A percentile compares a stretch with the other conserved stretches of the same genome.
phyloP scores from a whole-genome alignment of 2,797 vertebrate genomes.

The Chiroxiphia lanceolata region DNA sequence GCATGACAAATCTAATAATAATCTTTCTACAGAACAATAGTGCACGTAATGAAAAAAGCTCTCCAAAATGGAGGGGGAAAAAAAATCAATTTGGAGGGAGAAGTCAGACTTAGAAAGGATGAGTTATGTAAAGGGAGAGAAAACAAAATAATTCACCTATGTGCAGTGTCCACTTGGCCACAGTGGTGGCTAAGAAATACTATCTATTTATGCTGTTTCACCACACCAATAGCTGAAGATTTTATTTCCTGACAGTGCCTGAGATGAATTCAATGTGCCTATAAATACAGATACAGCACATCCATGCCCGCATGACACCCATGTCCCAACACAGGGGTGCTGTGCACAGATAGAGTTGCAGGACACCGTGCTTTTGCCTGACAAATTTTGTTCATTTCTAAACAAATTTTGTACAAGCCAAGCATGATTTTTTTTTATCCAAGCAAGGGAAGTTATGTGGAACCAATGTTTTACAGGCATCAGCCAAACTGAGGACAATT shows the following conservation, averaged over 20 bases:
- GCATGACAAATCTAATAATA: not conserved
- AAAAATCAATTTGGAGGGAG: not conserved
- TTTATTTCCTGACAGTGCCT: not conserved
- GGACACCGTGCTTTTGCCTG: not conserved
- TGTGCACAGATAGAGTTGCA: not conserved
- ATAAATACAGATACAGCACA: not conserved
- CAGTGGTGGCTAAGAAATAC: not conserved
- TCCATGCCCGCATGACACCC: not conserved
- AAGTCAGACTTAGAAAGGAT: not conserved
- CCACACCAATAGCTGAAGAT: not conserved
- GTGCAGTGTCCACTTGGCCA: not conserved
- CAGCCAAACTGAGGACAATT: slow-evolving; percentile 16
- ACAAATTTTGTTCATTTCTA: not conserved
- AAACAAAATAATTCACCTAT: not conserved
- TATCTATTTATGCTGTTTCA: not conserved
- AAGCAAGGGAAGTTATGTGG: not conserved
- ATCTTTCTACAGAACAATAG: not conserved
- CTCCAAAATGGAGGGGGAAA: not conserved
- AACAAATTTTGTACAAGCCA: not conserved
- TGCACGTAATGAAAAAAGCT: not conserved
- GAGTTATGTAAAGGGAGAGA: not conserved
- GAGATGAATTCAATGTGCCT: not conserved
- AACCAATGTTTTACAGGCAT: not conserved
- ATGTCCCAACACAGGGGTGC: not conserved
- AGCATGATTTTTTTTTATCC: not conserved